Conservation (phyloP, 1,140 invertebrate species). For the Drosophila ficusphila region DNA sequence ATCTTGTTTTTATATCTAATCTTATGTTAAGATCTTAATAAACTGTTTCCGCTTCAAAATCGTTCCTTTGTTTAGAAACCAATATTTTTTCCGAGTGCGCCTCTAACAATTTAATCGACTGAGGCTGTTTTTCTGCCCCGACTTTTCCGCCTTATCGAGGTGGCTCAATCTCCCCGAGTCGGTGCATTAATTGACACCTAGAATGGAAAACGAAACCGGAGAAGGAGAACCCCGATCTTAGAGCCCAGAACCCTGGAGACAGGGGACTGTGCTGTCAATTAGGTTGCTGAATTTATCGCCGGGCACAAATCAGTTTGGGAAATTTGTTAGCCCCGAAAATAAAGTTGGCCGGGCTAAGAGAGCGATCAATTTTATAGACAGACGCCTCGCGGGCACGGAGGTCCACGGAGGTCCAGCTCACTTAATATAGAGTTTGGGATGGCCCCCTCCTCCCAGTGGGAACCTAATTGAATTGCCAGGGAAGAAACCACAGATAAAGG, state of each 20-base stretch:
- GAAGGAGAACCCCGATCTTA: constrained; percentile 15
- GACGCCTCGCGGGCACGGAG: constrained; percentile 22
- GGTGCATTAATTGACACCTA: constrained; percentile 76
- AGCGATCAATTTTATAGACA: constrained; percentile 77
- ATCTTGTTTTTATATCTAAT: no score
- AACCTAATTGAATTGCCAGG: constrained; percentile 79
- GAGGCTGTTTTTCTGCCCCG: constrained; percentile 14
- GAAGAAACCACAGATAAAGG: constrained; percentile 37
- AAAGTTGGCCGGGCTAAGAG: constrained; percentile 56
- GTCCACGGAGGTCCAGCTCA: constrained; percentile 34
- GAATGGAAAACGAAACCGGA: constrained; percentile 34
- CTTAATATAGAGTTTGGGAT: neutral
- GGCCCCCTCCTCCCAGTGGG: constrained; percentile 39
- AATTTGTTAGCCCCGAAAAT: constrained; percentile 55
- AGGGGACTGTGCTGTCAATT: constrained; percentile 67
- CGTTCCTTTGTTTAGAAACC: neutral
- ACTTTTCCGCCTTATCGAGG: constrained; percentile 53
- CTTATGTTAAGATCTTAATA: no score
- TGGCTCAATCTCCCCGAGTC: constrained; percentile 55
- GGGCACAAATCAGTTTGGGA: constrained; percentile 71
- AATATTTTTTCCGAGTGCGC: constrained; percentile 11
- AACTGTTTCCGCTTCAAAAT: no score
- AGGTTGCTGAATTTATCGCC: constrained; percentile 76
- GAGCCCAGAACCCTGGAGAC: constrained; percentile 30
- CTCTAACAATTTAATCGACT: constrained; percentile 70